Base-by-base conservation (phyloP, 2,113 vertebrate species). In the Pogona vitticeps region DNA sequence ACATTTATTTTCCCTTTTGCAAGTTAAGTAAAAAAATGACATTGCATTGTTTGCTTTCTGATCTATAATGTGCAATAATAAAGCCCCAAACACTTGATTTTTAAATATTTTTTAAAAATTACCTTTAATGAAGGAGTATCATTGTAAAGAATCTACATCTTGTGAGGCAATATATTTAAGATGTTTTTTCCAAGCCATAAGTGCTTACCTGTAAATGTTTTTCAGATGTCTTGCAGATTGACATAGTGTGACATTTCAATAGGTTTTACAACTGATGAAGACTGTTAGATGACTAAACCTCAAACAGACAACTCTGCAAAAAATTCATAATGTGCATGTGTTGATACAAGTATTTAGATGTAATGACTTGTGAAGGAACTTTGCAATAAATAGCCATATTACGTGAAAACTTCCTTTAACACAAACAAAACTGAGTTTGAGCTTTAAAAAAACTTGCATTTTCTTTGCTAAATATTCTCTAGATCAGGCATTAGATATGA, bases 31-130 rank as follows among this genome's bases (percentile, higher is more conserved):
- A 79, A 85, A 92, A 87, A 72, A n/a, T 86, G 89, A 56, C 81
- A 13, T 2, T 92, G 20, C 91, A 3, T 86, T 2, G 2, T 88
- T 91, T 92, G 56, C n/a, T 80, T 15, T 38, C 52, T 83, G 58
- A 85, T 72, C 80, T 92, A 93, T 87, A 85, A 83, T 92, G 58
- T 67, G 70, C 1, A 89, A 65, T 84, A 77, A 90, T 86, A 76
- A 17, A 86, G 58, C 13, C 15, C 14, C 70, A 70, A 28, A 70
- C 21, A 21, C 65, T 73, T 31, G 23, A 80, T n/a, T 31, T 52
- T 36, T 81, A n/a, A n/a, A 8, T 65, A n/a, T 46, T 86, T 86
- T 73, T 46, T 7, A 73, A 80, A 38, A 70, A 40, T 28, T 8
- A 36, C 40, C 38, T 65, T 26, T 65, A 65, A 42, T 65, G 59